Evolutionary conservation across 1,140 invertebrate species (phyloP).

Genomic region (Nasonia giraulti): DNA sequence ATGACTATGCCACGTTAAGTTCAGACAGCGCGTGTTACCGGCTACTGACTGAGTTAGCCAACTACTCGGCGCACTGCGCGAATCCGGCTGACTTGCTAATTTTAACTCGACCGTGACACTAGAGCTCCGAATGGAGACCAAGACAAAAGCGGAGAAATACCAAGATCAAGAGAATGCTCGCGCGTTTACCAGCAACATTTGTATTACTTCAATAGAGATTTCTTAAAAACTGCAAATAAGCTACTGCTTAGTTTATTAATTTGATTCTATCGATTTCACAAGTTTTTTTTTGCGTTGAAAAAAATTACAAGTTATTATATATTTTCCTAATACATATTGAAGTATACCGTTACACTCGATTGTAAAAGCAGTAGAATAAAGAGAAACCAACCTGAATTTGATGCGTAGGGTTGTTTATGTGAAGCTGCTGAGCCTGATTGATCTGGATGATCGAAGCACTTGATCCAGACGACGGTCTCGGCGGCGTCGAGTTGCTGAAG

Average conservation of each 20-base stretch:
- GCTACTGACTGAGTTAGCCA: constrained; percentile 12
- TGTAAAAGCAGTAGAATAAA: neutral
- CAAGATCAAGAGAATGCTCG: neutral
- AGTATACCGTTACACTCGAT: no score
- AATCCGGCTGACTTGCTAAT: constrained; percentile 67
- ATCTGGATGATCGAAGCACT: constrained; percentile 82
- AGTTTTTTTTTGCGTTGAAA: no score
- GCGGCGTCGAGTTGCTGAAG: constrained; percentile 77
- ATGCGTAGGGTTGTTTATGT: constrained; percentile 86
- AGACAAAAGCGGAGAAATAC: neutral
- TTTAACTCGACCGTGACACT: constrained; percentile 70
- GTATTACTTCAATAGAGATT: neutral
- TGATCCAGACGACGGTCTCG: constrained; percentile 78
- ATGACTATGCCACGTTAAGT: neutral
- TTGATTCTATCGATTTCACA: neutral
- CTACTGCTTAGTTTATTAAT: neutral
- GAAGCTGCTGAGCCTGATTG: constrained; percentile 89
- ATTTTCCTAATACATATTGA: no score
- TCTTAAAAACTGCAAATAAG: neutral
- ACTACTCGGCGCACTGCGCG: constrained; percentile 25
- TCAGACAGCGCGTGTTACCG: neutral
- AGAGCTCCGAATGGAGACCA: constrained; percentile 41
- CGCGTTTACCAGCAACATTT: neutral
- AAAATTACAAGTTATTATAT: no score
- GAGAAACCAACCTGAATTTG: constrained; percentile 81